Base-by-base conservation (phyloP, 2,888 invertebrate species). In the Meiosimyza platycephala region DNA sequence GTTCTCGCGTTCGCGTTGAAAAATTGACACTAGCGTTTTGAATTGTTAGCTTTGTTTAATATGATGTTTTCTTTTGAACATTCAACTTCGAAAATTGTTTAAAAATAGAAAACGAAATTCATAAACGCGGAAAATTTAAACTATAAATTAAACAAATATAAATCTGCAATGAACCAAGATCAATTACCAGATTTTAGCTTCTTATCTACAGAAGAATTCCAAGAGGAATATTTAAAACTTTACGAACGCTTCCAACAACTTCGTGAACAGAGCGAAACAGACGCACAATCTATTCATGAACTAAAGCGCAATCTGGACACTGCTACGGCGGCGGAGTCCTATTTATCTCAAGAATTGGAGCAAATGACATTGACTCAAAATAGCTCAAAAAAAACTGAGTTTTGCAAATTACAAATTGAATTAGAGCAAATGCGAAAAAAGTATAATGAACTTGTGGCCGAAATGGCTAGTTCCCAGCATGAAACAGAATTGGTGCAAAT, bases 201-300 rank as follows among this genome's bases (percentile, higher is more conserved):
- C 3, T 76, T 84, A 47, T 74, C 79, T 15, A 69, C 80, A 1
- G 86, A 85, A n/a, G 86, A 86, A 22, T 74, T 87, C 11, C 78
- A 83, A n/a, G 83, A 85, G 50, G 85, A 86, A 64, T 87, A 85
- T 72, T 78, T 78, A 67, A 80, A 81, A 50, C 71, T 87, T 2
- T 79, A 79, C 48, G 79, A 81, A 7, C 78, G 80, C 3, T 84
- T 82, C 72, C 75, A 79, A 22, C 79, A 83, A 3, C 74, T 86
- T 0, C 81, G 82, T 28, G 66, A 79, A 6, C 69, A 70, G 2
- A 78, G 79, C 13, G 87, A 87, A 50, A 71, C 79, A 2, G 84
- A 86, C 71, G 80, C 82, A 0, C 87, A 87, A 65, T 79, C 81
- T 28, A 85, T 87, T n/a, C 79, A 86, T 67, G 85, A 86, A 6